A percentile compares a stretch with the other conserved stretches of the same genome.
These are phyloP conservation scores for Catalaphyllia jardinei DNA, from an alignment of 64 coral and sea anemone genomes.

Conservation along the genomic window DNA sequence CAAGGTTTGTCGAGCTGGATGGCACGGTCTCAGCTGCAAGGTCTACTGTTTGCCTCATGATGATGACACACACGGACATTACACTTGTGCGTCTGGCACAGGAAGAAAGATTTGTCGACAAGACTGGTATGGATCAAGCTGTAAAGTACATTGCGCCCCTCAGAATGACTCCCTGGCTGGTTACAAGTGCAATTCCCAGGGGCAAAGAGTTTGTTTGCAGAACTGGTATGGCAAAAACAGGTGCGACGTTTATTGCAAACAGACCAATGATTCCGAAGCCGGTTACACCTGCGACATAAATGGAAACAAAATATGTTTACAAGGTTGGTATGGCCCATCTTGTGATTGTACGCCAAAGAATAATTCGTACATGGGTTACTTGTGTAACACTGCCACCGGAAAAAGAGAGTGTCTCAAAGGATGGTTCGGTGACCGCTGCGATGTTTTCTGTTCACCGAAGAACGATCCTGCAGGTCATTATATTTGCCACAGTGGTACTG, in stretches of 20 bases:
- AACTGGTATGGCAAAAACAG: slow-evolving; percentile 70
- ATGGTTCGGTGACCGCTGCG: slow-evolving; percentile 59
- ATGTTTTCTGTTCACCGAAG: slow-evolving; percentile 36
- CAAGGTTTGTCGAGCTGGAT: slow-evolving; percentile 60
- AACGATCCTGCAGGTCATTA: slow-evolving; percentile 74
- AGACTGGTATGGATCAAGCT: slow-evolving; percentile 69
- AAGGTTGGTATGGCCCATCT: slow-evolving; percentile 70
- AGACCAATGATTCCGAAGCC: slow-evolving; percentile 58
- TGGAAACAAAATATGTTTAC: slow-evolving; percentile 60
- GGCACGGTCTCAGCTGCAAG: slow-evolving; percentile 57
- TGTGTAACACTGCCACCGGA: slow-evolving; percentile 61
- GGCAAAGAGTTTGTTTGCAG: slow-evolving; percentile 58
- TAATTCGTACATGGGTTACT: slow-evolving; percentile 55
- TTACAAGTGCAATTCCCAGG: slow-evolving; percentile 46
- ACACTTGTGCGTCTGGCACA: slow-evolving; percentile 49
- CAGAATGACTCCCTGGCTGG: slow-evolving; percentile 65
- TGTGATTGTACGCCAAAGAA: slow-evolving; percentile 70
- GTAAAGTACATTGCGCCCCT: slow-evolving; percentile 44
- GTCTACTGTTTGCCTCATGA: slow-evolving; percentile 67
- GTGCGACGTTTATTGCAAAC: slow-evolving; percentile 65
- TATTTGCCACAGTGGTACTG: slow-evolving; percentile 55
- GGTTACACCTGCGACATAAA: slow-evolving; percentile 66
- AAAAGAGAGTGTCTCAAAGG: slow-evolving; percentile 31
- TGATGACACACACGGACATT: slow-evolving; percentile 67
- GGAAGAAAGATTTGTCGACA: slow-evolving; percentile 61